Evolutionary conservation across 2,113 vertebrate genomes (phyloP).

Genomic region (Donacobius atricapilla): DNA sequence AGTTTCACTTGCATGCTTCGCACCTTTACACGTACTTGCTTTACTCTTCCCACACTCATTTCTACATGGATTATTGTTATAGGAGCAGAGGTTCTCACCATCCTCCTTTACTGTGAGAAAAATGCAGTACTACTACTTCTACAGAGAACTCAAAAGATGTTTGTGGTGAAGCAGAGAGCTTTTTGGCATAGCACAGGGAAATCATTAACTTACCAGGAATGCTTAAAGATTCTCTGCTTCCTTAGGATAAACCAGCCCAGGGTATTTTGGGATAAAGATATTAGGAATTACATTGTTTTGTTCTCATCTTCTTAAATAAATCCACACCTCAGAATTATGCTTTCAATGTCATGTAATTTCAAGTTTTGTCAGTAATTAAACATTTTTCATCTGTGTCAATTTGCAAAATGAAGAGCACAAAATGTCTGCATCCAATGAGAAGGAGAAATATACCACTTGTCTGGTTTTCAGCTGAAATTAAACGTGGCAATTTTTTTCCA

Average conservation of each 20-base stretch:
- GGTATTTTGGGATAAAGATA: background rate
- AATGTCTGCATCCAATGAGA: background rate
- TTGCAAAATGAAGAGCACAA: background rate
- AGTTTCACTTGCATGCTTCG: background rate
- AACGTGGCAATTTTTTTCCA: background rate
- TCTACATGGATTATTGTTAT: background rate
- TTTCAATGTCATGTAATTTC: background rate
- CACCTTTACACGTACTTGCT: rapidly evolving
- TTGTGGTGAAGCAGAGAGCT: background rate
- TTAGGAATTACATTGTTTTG: background rate
- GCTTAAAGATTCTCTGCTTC: background rate
- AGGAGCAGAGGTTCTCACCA: background rate
- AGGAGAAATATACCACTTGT: background rate
- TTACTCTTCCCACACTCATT: background rate
- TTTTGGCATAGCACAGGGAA: background rate
- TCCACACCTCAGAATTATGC: background rate
- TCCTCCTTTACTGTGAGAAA: background rate
- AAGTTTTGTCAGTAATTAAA: background rate
- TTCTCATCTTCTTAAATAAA: background rate
- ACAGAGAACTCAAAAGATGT: background rate
- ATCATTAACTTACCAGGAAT: background rate
- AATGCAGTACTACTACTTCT: background rate
- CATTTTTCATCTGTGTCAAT: background rate
- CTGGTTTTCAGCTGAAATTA: background rate
- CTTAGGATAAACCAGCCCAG: background rate